phyloP scores from a whole-genome alignment of 2,113 vertebrate genomes.

The Ailuropoda melanoleuca region DNA sequence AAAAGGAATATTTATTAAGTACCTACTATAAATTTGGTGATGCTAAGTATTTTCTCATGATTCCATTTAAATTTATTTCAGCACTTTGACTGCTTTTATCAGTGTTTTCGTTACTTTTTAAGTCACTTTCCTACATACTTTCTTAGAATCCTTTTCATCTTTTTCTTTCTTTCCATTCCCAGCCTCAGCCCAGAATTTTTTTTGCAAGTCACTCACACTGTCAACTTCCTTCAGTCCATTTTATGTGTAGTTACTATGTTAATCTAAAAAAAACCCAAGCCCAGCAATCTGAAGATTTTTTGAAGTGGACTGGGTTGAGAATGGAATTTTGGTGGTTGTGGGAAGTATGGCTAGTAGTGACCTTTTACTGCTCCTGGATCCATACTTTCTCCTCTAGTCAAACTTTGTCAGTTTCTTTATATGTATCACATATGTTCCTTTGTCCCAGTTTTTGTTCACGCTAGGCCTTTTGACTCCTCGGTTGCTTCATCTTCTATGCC shows the following conservation, averaged over 20 bases:
- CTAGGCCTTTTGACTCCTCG: neutral
- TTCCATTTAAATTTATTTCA: neutral
- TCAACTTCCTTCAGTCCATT: neutral
- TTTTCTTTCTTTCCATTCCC: neutral
- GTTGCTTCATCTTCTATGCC: neutral
- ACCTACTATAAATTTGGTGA: neutral
- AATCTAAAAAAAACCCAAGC: neutral
- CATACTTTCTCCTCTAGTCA: neutral
- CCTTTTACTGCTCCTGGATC: neutral
- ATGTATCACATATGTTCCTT: rapidly evolving
- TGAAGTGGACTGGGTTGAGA: neutral
- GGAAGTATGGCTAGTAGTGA: neutral
- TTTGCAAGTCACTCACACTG: neutral
- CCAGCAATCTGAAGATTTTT: neutral
- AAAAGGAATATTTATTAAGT: neutral
- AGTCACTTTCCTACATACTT: neutral
- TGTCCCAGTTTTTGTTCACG: neutral
- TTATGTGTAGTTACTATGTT: neutral
- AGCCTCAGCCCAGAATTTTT: neutral
- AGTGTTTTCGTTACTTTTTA: neutral
- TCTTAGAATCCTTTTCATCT: neutral
- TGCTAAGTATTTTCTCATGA: neutral
- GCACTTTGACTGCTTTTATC: neutral
- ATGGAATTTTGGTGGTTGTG: neutral
- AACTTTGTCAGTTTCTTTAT: neutral